Conservation (phyloP, 2,888 invertebrate genomes). For the Pelosia muscerda region DNA sequence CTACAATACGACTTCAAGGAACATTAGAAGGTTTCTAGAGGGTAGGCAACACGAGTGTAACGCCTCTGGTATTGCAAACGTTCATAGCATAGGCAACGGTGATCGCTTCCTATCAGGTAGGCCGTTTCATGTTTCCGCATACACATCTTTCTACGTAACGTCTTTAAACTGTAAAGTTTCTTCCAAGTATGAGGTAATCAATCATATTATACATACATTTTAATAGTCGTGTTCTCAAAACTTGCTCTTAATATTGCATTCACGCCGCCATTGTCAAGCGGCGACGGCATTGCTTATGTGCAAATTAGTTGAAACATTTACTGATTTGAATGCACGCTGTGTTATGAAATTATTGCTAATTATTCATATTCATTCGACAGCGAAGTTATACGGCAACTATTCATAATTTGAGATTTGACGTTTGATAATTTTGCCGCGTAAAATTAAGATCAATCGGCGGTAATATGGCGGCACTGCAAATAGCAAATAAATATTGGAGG, state of each 20-base stretch:
- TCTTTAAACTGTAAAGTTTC: neutral
- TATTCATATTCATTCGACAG: constrained; percentile 13
- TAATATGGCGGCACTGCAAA: neutral
- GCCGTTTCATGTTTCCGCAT: neutral
- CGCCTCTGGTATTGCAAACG: no score
- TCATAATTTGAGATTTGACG: neutral
- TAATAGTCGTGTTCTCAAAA: constrained; percentile 31
- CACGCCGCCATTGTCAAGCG: constrained; percentile 39
- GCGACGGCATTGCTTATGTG: constrained; percentile 42
- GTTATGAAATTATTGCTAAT: constrained; percentile 38
- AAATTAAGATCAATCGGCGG: neutral
- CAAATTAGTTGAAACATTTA: constrained; percentile 46
- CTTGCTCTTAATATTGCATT: constrained; percentile 44
- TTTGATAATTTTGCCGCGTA: neutral
- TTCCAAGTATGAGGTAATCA: constrained; percentile 15
- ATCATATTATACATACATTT: constrained; percentile 14
- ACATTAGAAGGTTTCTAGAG: no score
- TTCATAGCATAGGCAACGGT: no score
- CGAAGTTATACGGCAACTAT: constrained; percentile 22
- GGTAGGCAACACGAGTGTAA: no score
- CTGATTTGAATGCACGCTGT: constrained; percentile 42
- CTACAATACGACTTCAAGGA: no score
- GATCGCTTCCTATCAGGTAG: no score
- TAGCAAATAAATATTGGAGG: no score
- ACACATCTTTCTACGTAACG: neutral